These are phyloP conservation scores for Taeniopygia guttata DNA, from an alignment of 2,797 vertebrate genomes.

Conservation along the genomic window DNA sequence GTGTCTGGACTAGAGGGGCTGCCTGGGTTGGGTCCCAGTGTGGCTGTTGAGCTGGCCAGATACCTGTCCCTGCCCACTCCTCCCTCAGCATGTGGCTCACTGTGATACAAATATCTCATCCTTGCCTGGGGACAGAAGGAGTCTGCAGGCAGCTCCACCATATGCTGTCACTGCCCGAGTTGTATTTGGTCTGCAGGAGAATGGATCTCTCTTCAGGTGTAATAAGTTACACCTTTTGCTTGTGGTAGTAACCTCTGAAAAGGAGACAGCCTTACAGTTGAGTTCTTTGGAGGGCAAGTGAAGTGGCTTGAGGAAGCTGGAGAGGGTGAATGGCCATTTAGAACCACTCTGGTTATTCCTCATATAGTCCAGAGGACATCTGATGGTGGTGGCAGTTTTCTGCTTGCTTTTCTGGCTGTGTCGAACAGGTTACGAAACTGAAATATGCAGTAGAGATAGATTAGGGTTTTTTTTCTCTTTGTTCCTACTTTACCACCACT, in stretches of 20 bases:
- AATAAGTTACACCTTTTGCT: not conserved
- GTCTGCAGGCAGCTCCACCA: not conserved
- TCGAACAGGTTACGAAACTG: not conserved
- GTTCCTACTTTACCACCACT: not conserved
- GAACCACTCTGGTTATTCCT: not conserved
- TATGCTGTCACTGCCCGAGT: not conserved
- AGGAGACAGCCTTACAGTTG: not conserved
- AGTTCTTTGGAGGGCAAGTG: not conserved
- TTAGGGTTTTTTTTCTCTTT: not conserved
- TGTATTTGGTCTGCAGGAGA: not conserved
- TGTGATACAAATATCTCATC: conserved; percentile 51
- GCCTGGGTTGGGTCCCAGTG: not conserved
- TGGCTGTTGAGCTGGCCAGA: not conserved
- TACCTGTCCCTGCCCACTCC: conserved; percentile 5
- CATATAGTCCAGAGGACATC: not conserved
- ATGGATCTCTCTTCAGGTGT: not conserved
- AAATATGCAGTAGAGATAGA: not conserved
- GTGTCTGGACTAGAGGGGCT: not conserved
- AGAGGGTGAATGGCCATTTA: not conserved
- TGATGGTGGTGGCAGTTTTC: not conserved
- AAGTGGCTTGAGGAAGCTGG: not conserved
- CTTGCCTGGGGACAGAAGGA: not conserved
- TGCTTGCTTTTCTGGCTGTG: not conserved
- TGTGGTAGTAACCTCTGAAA: not conserved
- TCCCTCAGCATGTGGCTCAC: conserved; percentile 28